Percentiles rank a stretch among this genome's conserved stretches.
phyloP scores from a whole-genome alignment of 2,797 vertebrate species.

The Coendou prehensilis region DNA sequence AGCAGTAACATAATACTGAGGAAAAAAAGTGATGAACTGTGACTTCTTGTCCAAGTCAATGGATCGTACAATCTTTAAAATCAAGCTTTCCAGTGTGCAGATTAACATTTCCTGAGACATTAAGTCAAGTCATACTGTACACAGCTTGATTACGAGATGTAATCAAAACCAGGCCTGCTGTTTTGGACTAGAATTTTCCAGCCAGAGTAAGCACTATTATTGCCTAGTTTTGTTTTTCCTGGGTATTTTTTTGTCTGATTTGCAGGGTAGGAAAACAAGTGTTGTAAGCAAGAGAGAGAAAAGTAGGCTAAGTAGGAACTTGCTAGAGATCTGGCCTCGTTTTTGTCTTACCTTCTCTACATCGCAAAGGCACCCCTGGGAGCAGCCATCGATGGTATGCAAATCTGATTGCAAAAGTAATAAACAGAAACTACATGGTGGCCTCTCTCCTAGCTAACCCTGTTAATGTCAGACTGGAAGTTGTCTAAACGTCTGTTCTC shows the following conservation, averaged over 20 bases:
- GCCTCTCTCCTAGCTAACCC: slow-evolving; percentile 79
- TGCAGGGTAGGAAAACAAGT: slow-evolving; percentile 84
- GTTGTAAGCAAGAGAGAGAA: slow-evolving; percentile 82
- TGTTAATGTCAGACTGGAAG: slow-evolving; percentile 81
- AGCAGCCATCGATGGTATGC: slow-evolving; percentile 82
- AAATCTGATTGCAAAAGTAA: slow-evolving; percentile 88
- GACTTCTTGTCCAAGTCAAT: slow-evolving; percentile 64
- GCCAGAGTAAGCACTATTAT: slow-evolving; percentile 79
- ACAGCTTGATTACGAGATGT: slow-evolving; percentile 87
- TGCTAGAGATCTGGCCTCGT: slow-evolving; percentile 80
- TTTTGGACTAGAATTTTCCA: slow-evolving; percentile 87
- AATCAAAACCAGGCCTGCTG: slow-evolving; percentile 88
- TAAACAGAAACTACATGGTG: slow-evolving; percentile 84
- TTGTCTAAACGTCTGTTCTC: slow-evolving; percentile 82
- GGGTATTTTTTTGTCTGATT: slow-evolving; percentile 81
- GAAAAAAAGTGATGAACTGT: slow-evolving; percentile 57
- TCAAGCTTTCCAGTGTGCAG: slow-evolving; percentile 78
- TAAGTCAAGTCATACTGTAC: slow-evolving; percentile 86
- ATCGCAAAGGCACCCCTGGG: slow-evolving; percentile 81
- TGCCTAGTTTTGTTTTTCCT: slow-evolving; percentile 86
- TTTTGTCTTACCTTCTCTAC: slow-evolving; percentile 82
- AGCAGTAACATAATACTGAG: neutral
- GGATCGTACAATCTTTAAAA: slow-evolving; percentile 73
- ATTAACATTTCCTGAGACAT: slow-evolving; percentile 86
- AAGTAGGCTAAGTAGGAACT: slow-evolving; percentile 83